These are phyloP conservation scores for Hyppa rectilinea DNA, from an alignment of 2,888 invertebrate species.

Conservation along the genomic window DNA sequence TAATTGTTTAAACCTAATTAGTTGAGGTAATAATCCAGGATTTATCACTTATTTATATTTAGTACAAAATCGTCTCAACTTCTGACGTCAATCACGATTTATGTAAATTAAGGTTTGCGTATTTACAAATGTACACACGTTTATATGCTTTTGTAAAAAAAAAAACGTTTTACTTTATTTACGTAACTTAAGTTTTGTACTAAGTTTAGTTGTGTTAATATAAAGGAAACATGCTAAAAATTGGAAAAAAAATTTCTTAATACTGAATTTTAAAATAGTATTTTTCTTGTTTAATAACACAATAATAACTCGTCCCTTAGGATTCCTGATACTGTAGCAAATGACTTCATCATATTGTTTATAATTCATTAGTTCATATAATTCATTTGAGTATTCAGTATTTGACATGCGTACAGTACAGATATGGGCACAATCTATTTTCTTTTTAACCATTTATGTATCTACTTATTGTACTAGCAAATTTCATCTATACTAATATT, in stretches of 20 bases:
- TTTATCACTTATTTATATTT: conserved; percentile 11
- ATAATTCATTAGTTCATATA: no score
- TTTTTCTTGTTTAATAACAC: no score
- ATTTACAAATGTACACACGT: conserved; percentile 24
- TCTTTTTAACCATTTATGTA: no score
- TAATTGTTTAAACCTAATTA: neutral
- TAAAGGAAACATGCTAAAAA: neutral
- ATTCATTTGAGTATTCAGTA: no score
- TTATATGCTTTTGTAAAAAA: conserved; percentile 1
- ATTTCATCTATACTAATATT: no score
- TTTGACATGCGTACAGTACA: neutral
- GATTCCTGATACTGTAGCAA: no score
- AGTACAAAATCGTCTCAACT: neutral
- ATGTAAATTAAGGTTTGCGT: conserved; percentile 39
- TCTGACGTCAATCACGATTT: conserved; percentile 29
- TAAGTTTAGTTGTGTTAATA: conserved; percentile 26
- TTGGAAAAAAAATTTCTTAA: neutral
- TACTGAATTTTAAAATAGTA: no score
- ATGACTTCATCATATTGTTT: neutral
- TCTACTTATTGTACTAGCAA: no score
- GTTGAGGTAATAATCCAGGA: neutral
- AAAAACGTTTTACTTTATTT: conserved; percentile 17
- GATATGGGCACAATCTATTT: neutral
- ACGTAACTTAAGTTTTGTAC: conserved; percentile 5
- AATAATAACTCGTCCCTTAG: no score